Conservation (phyloP, 2,797 vertebrate species). For the Eulemur coronatus region DNA sequence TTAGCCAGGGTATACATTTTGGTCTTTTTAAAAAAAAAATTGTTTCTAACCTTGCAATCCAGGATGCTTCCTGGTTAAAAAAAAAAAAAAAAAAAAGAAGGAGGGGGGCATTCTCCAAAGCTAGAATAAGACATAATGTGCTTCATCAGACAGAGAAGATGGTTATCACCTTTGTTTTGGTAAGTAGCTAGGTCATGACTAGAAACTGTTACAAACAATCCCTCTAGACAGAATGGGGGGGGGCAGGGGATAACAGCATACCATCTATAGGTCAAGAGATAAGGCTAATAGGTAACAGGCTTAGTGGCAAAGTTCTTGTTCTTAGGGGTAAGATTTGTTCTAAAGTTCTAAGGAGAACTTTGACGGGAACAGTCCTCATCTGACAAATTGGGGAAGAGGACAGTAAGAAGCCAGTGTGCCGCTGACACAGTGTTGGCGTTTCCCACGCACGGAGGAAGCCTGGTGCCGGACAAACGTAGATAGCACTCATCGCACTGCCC, state of each 20-base stretch:
- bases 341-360: background rate
- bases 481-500: background rate
- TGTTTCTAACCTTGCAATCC: background rate
- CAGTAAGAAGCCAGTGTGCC: background rate
- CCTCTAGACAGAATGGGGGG: background rate
- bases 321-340: background rate
- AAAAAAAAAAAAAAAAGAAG: background rate
- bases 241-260: background rate
- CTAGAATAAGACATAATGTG: background rate
- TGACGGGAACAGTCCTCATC: background rate
- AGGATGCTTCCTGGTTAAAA: background rate
- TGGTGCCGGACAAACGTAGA: background rate
- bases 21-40: background rate
- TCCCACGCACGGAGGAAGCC: background rate
- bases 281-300: background rate
- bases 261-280: background rate
- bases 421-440: background rate
- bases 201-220: background rate
- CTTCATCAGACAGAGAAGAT: background rate
- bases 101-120: background rate
- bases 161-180: background rate
- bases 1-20: background rate
- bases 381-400: background rate
- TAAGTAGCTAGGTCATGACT: background rate
- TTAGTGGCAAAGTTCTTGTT: background rate